These are phyloP conservation scores for Indri indri DNA, from an alignment of 2,113 vertebrate genomes.

Conservation along the genomic window DNA sequence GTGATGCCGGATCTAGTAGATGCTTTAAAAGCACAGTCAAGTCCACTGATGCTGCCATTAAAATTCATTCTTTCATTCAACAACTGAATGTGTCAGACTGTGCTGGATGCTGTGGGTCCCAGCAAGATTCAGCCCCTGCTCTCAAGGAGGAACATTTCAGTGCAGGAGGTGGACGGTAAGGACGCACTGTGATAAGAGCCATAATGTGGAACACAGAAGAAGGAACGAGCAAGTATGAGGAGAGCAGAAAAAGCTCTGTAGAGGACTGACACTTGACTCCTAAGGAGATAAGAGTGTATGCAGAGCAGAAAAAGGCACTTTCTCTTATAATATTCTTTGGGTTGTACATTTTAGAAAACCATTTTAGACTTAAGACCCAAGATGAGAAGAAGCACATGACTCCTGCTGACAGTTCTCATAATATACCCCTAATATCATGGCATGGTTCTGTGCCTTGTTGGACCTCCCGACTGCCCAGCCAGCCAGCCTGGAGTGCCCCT, in stretches of 20 bases:
- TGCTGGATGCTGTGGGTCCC: background rate
- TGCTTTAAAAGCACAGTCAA: background rate
- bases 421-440: background rate
- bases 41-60: background rate
- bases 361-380: background rate
- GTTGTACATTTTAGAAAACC: background rate
- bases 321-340: background rate
- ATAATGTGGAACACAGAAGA: background rate
- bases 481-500: background rate
- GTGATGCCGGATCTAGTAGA: background rate
- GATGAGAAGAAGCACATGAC: background rate
- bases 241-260: background rate
- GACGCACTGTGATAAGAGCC: background rate
- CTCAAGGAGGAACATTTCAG: background rate
- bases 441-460: background rate
- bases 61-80: background rate
- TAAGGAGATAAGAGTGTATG: background rate
- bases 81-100: background rate
- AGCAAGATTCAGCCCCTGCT: background rate
- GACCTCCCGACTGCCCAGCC: background rate
- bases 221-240: background rate
- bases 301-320: background rate
- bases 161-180: background rate
- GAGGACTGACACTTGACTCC: background rate
- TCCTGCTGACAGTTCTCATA: background rate